Evolutionary conservation across 2,888 invertebrate genomes (phyloP), one percentile per base, ranked within the genome.

Genomic region (Ferrisia virgata): DNA sequence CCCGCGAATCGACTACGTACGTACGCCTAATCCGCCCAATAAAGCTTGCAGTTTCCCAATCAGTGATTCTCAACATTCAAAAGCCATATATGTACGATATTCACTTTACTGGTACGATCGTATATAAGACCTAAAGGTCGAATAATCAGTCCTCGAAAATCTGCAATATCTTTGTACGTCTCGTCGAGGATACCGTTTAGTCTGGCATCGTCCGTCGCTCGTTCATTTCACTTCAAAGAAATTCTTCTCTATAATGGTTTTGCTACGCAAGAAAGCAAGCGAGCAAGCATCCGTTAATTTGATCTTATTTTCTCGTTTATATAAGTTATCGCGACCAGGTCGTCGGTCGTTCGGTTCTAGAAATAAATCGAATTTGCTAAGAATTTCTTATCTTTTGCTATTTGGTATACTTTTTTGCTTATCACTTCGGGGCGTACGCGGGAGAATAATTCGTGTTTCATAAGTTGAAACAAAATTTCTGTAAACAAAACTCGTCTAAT

Each of bases 11-110:
- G 53, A 18, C 36, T 36, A 11, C n/a, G n/a, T n/a, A n/a, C n/a
- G n/a, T n/a, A n/a, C 5, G 40, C 80, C 9, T 80, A 53, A 80
- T 80, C 80, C 33, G 47, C 47, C 80, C 25, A 80, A 80, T 80
- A 79, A 79, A 80, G 53, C 80, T 18, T 80, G 80, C 80, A 80
- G 40, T 80, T 80, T 80, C 33, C 47, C 18, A 80, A 80, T 80
- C 80, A 80, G 53, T 43, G 53, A 80, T 80, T 43, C 53, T 80
- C 47, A n/a, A n/a, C n/a, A n/a, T n/a, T n/a, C n/a, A 80, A 80
- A 80, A 64, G 15, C 28, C 28, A 64, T 15, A 11, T 15, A 28
- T n/a, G n/a, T n/a, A n/a, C n/a, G n/a, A 15, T 64, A 15, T 28
- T 64, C 15, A 8, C 15, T 25, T 2, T 28, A 28, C 28, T 64